phyloP scores from a whole-genome alignment of 2,113 vertebrate species.

The Prolemur simus region DNA sequence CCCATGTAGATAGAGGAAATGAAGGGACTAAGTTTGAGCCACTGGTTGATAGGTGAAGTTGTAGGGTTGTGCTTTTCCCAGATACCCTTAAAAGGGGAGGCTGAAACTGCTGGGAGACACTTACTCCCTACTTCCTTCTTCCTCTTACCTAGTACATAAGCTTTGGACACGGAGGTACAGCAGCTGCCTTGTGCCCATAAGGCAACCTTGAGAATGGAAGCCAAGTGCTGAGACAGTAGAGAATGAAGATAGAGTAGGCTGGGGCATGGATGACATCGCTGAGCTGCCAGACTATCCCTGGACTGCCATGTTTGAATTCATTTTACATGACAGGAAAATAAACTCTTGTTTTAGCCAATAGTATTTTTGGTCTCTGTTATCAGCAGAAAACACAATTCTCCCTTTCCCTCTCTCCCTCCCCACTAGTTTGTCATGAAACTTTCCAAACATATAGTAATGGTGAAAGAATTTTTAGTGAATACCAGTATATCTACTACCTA shows the following conservation, averaged over 20 bases:
- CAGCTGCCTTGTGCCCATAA: too few relatives aligned
- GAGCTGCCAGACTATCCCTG: neutral
- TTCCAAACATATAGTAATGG: neutral
- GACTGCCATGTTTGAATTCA: neutral
- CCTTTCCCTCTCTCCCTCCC: fast-evolving
- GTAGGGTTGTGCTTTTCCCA: neutral
- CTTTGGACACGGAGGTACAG: neutral
- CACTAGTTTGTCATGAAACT: neutral
- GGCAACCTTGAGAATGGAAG: too few relatives aligned
- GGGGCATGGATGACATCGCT: neutral
- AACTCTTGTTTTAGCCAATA: neutral
- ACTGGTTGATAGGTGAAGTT: neutral
- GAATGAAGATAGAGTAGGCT: neutral
- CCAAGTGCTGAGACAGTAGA: neutral
- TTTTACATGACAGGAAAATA: neutral
- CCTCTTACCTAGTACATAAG: neutral
- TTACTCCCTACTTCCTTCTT: neutral
- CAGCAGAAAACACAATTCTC: neutral
- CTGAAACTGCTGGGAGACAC: neutral
- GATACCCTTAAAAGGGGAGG: neutral
- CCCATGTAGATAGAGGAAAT: neutral
- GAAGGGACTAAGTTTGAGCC: neutral
- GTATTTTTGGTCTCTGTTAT: neutral
- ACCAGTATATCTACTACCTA: neutral
- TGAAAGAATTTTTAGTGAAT: neutral